Percentiles rank a stretch among this genome's conserved stretches.
These are phyloP conservation scores for Sebastes schlegelii DNA, from an alignment of 2,113 vertebrate species.

Conservation along the genomic window DNA sequence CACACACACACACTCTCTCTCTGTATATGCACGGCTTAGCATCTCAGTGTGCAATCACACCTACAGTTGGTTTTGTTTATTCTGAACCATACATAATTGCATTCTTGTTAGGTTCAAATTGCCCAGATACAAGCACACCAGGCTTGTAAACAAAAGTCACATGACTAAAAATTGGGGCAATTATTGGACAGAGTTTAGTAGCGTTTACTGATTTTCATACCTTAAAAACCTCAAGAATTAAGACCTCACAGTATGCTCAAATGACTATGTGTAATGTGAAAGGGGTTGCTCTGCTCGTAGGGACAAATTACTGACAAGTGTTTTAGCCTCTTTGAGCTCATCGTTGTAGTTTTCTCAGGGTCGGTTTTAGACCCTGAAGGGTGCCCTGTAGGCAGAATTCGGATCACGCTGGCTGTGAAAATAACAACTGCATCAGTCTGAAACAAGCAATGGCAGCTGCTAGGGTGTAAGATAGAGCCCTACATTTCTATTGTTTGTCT, in stretches of 20 bases:
- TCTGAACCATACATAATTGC: constrained; percentile 29
- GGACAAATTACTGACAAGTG: too few species aligned
- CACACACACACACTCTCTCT: background rate
- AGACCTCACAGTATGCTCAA: background rate
- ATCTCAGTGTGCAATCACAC: constrained; percentile 19
- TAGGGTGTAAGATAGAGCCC: too few species aligned
- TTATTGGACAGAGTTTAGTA: background rate
- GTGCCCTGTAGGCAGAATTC: too few species aligned
- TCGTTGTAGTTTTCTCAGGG: too few species aligned
- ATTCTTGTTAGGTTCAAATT: constrained; percentile 28
- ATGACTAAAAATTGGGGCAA: background rate
- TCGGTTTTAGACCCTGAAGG: too few species aligned
- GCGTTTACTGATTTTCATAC: background rate
- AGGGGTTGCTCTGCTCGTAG: too few species aligned
- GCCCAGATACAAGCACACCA: background rate
- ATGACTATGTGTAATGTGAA: too few species aligned
- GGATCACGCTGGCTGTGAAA: too few species aligned
- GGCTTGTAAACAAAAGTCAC: constrained; percentile 15
- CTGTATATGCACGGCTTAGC: constrained; percentile 27
- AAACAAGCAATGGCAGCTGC: too few species aligned
- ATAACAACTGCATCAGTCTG: too few species aligned
- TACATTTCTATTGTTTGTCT: background rate
- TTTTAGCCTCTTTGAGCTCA: too few species aligned
- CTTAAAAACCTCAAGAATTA: background rate
- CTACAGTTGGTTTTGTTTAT: constrained; percentile 45